Percentiles rank a stretch among this genome's conserved stretches.
These are phyloP conservation scores for Linurgus olivaceus DNA, from an alignment of 2,797 vertebrate species.

Conservation along the genomic window DNA sequence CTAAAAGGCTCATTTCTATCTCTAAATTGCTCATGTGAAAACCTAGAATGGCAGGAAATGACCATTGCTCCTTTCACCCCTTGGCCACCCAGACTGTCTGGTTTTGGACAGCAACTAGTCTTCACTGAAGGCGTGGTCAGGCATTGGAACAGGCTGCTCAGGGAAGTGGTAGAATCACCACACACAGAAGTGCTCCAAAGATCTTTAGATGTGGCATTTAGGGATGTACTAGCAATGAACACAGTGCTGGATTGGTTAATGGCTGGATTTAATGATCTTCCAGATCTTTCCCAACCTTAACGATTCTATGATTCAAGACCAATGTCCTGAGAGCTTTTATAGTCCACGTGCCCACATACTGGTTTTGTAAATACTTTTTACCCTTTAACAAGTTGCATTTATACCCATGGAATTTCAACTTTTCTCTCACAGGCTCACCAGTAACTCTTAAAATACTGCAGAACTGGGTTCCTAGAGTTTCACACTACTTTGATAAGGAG, in stretches of 20 bases:
- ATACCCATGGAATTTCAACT: background rate
- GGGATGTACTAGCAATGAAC: background rate
- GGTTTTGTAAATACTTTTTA: background rate
- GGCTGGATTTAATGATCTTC: background rate
- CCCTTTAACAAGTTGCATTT: background rate
- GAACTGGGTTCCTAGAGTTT: conserved; percentile 79
- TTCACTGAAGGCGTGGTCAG: background rate
- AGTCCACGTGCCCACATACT: rapidly evolving
- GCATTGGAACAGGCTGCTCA: background rate
- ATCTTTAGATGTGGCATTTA: background rate
- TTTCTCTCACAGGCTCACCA: conserved; percentile 52
- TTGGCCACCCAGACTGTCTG: background rate
- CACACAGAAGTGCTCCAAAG: background rate
- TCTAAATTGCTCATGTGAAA: background rate
- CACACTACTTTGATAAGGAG: conserved; percentile 78
- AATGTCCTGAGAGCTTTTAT: background rate
- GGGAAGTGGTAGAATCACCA: background rate
- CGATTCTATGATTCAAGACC: background rate
- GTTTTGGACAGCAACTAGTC: too few relatives aligned
- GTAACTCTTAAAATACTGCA: conserved; percentile 62
- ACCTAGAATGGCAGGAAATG: background rate
- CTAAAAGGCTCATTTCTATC: background rate
- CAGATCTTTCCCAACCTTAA: background rate
- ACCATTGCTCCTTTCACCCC: background rate
- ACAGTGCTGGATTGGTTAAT: background rate